Conservation (phyloP, 2,113 vertebrate species). For the Agelaius tricolor region DNA sequence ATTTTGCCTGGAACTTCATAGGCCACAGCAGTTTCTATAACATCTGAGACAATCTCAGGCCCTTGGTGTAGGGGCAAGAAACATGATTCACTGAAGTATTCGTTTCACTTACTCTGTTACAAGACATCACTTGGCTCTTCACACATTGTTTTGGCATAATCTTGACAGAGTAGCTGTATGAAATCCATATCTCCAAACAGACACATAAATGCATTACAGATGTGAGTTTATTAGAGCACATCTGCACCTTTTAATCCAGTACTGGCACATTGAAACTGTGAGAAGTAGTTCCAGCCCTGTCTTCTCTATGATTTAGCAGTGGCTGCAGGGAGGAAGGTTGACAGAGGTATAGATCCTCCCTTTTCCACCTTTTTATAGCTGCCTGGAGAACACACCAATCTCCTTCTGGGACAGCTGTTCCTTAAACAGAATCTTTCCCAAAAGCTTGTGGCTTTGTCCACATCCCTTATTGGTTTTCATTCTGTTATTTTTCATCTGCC, state of each 20-base stretch:
- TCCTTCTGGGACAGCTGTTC: not conserved
- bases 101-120: not conserved
- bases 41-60: not conserved
- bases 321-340: not conserved
- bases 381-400: not conserved
- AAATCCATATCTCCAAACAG: slow-evolving; percentile 3
- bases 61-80: not conserved
- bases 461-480: not conserved
- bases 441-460: not conserved
- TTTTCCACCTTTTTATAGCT: not conserved
- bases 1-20: slow-evolving; percentile 5
- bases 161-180: slow-evolving; percentile 37
- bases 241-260: slow-evolving; percentile 49
- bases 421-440: not conserved
- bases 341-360: not conserved
- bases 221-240: slow-evolving; percentile 40
- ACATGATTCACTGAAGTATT: slow-evolving; percentile 3
- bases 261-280: not conserved
- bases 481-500: not conserved
- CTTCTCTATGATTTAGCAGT: not conserved
- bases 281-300: not conserved
- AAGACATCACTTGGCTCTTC: slow-evolving; percentile 41
- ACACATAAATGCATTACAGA: slow-evolving; percentile 45
- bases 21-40: not conserved
- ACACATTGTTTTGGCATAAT: slow-evolving; percentile 52